A percentile compares a stretch with the other conserved stretches of the same genome.
phyloP scores from a whole-genome alignment of 2,113 vertebrate species.

The Corythoichthys haematopterus region DNA sequence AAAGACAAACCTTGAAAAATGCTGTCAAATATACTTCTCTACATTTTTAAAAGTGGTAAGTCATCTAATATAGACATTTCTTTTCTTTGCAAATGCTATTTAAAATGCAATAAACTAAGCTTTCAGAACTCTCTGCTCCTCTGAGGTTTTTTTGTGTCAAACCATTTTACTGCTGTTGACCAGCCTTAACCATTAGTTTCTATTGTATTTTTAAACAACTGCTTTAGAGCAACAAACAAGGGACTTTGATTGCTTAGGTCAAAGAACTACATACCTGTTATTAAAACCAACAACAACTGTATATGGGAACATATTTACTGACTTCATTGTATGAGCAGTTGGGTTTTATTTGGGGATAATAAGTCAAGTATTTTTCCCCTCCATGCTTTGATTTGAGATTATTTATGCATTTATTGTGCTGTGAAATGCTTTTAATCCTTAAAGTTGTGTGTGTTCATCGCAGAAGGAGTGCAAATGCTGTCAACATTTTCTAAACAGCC shows the following conservation, averaged over 20 bases:
- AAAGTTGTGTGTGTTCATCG: conserved; percentile 6
- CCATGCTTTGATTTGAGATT: neutral
- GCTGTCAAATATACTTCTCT: neutral
- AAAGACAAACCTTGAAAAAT: conserved; percentile 8
- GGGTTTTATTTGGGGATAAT: neutral
- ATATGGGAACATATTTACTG: neutral
- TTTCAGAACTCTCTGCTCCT: neutral
- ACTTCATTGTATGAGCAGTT: neutral
- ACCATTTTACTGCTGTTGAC: neutral
- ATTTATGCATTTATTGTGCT: neutral
- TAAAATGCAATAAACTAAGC: neutral
- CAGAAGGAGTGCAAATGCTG: neutral
- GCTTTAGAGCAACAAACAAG: neutral
- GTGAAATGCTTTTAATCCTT: neutral
- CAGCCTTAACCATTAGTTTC: neutral
- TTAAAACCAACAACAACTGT: neutral
- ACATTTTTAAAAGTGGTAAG: neutral
- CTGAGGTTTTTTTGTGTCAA: neutral
- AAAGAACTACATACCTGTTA: neutral
- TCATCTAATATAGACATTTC: neutral
- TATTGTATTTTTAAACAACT: neutral
- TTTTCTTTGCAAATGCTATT: neutral
- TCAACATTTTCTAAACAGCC: conserved; percentile 18
- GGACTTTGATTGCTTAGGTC: neutral
- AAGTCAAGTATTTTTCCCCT: neutral